phyloP scores from a whole-genome alignment of 2,888 invertebrate genomes.

The Miltochrista miniata region DNA sequence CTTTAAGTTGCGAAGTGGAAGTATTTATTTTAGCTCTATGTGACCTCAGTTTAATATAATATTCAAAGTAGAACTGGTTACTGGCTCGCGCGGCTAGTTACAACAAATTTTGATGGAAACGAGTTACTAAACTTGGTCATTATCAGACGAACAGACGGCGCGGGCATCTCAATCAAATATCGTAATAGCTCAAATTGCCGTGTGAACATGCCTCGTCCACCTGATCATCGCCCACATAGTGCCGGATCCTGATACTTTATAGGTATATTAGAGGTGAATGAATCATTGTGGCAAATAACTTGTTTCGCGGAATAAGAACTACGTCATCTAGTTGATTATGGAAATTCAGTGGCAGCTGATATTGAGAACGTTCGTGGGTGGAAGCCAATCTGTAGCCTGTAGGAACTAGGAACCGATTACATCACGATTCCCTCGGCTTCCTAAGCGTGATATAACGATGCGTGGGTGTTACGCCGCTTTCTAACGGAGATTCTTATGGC shows the following conservation, averaged over 20 bases:
- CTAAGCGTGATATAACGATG: no score
- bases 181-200: slow-evolving; percentile 59
- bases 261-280: slow-evolving; percentile 46
- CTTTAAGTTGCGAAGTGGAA: no score
- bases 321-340: slow-evolving; percentile 41
- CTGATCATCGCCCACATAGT: slow-evolving; percentile 59
- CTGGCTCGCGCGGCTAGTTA: slow-evolving; percentile 6
- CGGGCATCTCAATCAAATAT: slow-evolving; percentile 57
- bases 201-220: slow-evolving; percentile 62
- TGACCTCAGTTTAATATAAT: no score
- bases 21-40: no score
- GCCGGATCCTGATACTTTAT: slow-evolving; percentile 44
- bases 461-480: no score
- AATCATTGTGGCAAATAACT: slow-evolving; percentile 44
- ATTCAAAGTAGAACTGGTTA: not conserved
- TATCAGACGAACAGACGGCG: slow-evolving; percentile 43
- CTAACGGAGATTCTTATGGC: no score
- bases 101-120: slow-evolving; percentile 35
- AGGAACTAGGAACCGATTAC: no score
- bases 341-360: slow-evolving; percentile 27
- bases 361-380: slow-evolving; percentile 19
- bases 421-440: no score
- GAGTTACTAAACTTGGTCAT: slow-evolving; percentile 41
- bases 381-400: no score
- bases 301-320: slow-evolving; percentile 32